Percentiles rank a stretch among this genome's conserved stretches.
These are phyloP conservation scores for Pseudomyrmex sp. DNA, from an alignment of 1,140 invertebrate species.

Conservation along the genomic window DNA sequence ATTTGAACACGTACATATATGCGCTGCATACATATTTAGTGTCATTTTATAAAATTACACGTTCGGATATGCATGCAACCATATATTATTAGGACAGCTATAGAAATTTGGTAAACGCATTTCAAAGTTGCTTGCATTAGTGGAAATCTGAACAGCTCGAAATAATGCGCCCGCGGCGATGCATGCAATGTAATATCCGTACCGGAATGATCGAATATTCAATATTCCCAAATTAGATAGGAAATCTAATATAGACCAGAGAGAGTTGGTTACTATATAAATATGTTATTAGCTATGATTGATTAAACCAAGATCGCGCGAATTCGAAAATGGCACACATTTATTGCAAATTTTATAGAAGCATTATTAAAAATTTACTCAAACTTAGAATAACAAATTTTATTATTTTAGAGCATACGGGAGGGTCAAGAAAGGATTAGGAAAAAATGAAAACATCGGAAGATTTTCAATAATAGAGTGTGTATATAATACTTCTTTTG, in stretches of 20 bases:
- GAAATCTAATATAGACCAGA: constrained; percentile 64
- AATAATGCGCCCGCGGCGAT: constrained; percentile 66
- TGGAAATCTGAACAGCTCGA: constrained; percentile 61
- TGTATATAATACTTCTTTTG: constrained; percentile 20
- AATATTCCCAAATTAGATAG: constrained; percentile 69
- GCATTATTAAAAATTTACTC: background rate
- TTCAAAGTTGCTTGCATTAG: constrained; percentile 65
- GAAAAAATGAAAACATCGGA: no score
- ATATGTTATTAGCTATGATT: constrained; percentile 51
- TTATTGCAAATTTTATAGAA: constrained; percentile 5
- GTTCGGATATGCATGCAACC: background rate
- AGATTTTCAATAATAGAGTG: no score
- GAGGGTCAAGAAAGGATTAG: no score
- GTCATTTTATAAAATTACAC: background rate
- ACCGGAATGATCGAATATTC: constrained; percentile 68
- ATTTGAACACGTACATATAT: no score
- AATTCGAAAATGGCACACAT: constrained; percentile 7
- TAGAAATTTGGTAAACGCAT: constrained; percentile 35
- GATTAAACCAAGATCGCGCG: constrained; percentile 48
- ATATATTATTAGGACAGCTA: background rate
- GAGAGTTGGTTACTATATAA: constrained; percentile 40
- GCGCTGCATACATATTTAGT: no score
- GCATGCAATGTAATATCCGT: constrained; percentile 70
- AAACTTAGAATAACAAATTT: no score
- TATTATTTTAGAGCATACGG: no score